Evolutionary conservation across 2,888 invertebrate species (phyloP).

Genomic region (Agrotis exclamationis): DNA sequence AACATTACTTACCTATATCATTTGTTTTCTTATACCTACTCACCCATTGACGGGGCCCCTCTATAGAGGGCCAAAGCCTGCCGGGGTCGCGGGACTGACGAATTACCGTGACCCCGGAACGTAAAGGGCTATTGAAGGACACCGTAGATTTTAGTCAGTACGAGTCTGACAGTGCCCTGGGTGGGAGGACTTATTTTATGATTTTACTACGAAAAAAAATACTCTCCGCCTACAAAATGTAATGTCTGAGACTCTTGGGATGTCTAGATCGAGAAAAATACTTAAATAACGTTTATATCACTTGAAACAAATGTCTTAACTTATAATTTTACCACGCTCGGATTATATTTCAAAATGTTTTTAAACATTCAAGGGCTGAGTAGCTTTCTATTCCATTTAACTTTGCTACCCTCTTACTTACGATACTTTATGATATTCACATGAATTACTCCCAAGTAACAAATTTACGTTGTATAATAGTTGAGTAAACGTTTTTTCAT

Average conservation of each 20-base stretch:
- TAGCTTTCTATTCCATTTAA: slow-evolving; percentile 10
- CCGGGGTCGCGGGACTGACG: too few relatives aligned
- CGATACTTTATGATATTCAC: background rate
- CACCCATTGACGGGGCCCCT: too few relatives aligned
- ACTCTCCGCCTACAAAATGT: slow-evolving; percentile 5
- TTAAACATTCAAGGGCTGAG: slow-evolving; percentile 21
- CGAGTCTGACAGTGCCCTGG: too few relatives aligned
- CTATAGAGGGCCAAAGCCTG: too few relatives aligned
- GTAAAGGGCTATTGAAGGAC: too few relatives aligned
- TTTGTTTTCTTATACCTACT: background rate
- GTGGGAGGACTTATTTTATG: too few relatives aligned
- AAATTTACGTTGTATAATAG: too few relatives aligned
- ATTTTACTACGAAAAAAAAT: too few relatives aligned
- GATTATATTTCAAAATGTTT: slow-evolving; percentile 36
- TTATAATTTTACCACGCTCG: slow-evolving; percentile 16
- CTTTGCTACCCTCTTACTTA: background rate
- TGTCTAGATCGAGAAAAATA: slow-evolving; percentile 5
- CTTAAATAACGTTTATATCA: background rate
- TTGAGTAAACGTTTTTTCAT: too few relatives aligned
- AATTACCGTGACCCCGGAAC: too few relatives aligned
- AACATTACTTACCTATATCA: background rate
- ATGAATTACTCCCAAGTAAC: too few relatives aligned
- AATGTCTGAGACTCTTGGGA: background rate
- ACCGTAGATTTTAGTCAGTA: too few relatives aligned
- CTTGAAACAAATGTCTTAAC: background rate